Percentiles rank a stretch among this genome's conserved stretches.
phyloP scores from a whole-genome alignment of 1,140 invertebrate genomes.

The Drosophila micromelanica region DNA sequence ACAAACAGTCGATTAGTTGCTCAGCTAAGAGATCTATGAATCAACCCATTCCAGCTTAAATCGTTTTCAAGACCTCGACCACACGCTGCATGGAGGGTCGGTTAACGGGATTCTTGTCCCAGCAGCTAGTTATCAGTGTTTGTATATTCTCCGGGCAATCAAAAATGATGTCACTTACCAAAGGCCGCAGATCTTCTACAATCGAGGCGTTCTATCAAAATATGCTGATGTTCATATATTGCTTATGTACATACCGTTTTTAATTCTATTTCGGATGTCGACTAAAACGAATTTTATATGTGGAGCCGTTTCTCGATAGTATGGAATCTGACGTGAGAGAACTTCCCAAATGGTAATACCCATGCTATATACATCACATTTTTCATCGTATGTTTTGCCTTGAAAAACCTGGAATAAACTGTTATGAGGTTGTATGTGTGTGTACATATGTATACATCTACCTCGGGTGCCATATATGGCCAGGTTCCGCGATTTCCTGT shows the following conservation, averaged over 20 bases:
- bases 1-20: too few relatives aligned
- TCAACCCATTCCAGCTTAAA: too few relatives aligned
- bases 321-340: background rate
- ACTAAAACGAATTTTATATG: too few relatives aligned
- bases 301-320: background rate
- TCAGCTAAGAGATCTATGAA: too few relatives aligned
- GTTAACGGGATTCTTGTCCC: background rate
- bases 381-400: background rate
- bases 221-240: too few relatives aligned
- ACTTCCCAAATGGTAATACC: conserved; percentile 16
- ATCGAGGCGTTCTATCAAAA: too few relatives aligned
- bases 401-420: background rate
- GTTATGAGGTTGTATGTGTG: background rate
- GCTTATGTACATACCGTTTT: background rate
- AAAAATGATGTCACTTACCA: background rate
- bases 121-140: conserved; percentile 1
- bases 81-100: conserved; percentile 1
- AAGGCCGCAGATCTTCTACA: background rate
- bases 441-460: background rate
- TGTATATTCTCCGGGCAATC: background rate
- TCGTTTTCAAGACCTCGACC: background rate
- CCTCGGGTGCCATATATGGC: conserved; percentile 9
- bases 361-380: conserved; percentile 14
- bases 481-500: background rate
- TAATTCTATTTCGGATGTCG: background rate